phyloP scores from a whole-genome alignment of 1,140 invertebrate genomes.

The Bombus pyrosoma region DNA sequence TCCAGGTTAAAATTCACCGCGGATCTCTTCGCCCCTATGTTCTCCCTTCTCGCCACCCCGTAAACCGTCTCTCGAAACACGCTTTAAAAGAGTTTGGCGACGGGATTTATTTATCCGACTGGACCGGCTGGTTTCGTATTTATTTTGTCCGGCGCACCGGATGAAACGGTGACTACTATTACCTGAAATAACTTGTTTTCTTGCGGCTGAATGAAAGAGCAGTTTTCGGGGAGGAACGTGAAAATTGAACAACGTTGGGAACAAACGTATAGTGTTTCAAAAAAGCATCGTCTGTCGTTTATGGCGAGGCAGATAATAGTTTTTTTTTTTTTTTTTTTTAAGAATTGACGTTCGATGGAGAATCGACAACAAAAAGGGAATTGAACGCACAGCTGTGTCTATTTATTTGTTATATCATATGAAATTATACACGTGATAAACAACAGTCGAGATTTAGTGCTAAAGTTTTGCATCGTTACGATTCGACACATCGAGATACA shows the following conservation, averaged over 20 bases:
- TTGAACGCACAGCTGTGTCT: not conserved
- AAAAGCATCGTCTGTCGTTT: not conserved
- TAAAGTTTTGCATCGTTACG: not conserved
- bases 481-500: not conserved
- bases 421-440: not conserved
- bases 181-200: conserved; percentile 46
- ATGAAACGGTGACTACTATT: conserved; percentile 14
- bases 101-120: conserved; percentile 37
- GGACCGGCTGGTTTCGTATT: not conserved
- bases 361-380: not conserved
- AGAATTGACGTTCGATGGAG: not conserved
- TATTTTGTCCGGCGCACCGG: not conserved
- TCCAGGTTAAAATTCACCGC: conserved; percentile 46
- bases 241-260: conserved; percentile 12
- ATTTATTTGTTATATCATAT: not conserved
- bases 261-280: not conserved
- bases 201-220: conserved; percentile 30
- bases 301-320: conserved; percentile 8
- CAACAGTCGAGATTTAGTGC: not conserved
- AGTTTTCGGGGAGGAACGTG: not conserved
- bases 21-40: conserved; percentile 2
- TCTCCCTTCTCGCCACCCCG: not conserved
- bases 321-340: too few species aligned
- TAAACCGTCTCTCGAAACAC: conserved; percentile 8
- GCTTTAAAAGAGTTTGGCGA: conserved; percentile 31